Evolutionary conservation across 2,797 vertebrate species (phyloP), one percentile per base, ranked within the genome.

Genomic region (Pipistrellus pipistrellus): DNA sequence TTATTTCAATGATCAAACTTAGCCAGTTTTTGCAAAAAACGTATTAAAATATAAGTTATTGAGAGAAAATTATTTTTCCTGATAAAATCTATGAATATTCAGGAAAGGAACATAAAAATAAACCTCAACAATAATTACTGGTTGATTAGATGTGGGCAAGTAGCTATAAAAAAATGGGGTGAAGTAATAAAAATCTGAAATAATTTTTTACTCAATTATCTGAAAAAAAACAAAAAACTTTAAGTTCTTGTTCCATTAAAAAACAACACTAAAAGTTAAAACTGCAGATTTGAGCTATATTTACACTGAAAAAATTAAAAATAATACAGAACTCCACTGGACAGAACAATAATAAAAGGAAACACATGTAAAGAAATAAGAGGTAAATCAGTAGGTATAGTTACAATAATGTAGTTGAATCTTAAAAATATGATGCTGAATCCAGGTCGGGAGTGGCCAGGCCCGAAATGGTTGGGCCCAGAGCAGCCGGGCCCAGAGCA

Each of bases 361-460:
- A 59, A 86, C 71, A 77, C 21, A 3, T 85, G 23, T 53, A 86
- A 90, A 90, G 3, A 25, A 73, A 53, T 71, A 77, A 59, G 55
- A 92, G 51, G 35, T n/a, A 87, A 82, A 90, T 84, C 32, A 83
- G 15, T 83, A 73, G 8, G 9, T 44, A 21, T 76, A 55, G 38
- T 44, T 9, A 90, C 2, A 84, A 0, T 23, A 80, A 64, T 21
- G 20, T 38, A 27, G 6, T 46, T 46, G 17, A 3, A 59, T 73
- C 10, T 73, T 86, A 76, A 90, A 96, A 85, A 66, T 21, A 87
- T n/a, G n/a, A n/a, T n/a, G n/a, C n/a, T n/a, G n/a, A n/a, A n/a
- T n/a, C n/a, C n/a, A n/a, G n/a, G n/a, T n/a, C n/a, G n/a, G n/a
- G n/a, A n/a, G n/a, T n/a, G n/a, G n/a, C n/a, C n/a, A n/a, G n/a